Base-by-base conservation (phyloP, 1,140 invertebrate species). In the Reticulitermes speratus region DNA sequence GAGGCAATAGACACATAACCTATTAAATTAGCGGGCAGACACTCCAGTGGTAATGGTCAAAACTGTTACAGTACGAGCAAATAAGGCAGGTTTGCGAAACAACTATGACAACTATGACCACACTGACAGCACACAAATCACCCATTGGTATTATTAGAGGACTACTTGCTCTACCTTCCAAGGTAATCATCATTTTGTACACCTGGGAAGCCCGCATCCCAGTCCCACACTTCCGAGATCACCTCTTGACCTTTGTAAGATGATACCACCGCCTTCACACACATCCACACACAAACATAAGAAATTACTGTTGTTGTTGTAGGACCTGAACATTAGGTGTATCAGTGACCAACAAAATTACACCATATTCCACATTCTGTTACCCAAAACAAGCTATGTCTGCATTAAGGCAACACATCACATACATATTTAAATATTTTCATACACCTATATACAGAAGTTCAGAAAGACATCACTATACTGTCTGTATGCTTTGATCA, bases 131-230 rank as follows among this genome's bases (percentile, higher is more conserved):
- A 30, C n/a, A 75, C 65, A 75, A 75, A 75, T 30, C 8, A 75
- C n/a, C 65, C 25, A 30, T 25, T 30, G 9, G n/a, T 75, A 75
- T 14, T 75, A 14, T 12, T 30, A 75, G 65, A 25, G 65, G 65
- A 55, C 65, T 75, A 75, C n/a, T 75, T 75, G 65, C 65, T 75
- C 90, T 94, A 96, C 96, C 96, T 97, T 93, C 96, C 96, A 90
- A 97, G 94, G 92, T 94, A 95, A 94, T 97, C 96, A 94, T 97
- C 96, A 92, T 95, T 95, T 90, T 94, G 93, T 90, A 95, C 93
- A 90, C 95, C 95, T 89, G 94, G 94, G 90, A 97, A 94, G 88
- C 93, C 95, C 89, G 95, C 93, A 93, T 97, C 96, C 94, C 95
- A 97, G 93, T 97, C 96, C 96, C 95, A 97, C 89, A 96, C 91